These are phyloP conservation scores for Cephus spinipes DNA, from an alignment of 2,888 invertebrate species.

Conservation along the genomic window DNA sequence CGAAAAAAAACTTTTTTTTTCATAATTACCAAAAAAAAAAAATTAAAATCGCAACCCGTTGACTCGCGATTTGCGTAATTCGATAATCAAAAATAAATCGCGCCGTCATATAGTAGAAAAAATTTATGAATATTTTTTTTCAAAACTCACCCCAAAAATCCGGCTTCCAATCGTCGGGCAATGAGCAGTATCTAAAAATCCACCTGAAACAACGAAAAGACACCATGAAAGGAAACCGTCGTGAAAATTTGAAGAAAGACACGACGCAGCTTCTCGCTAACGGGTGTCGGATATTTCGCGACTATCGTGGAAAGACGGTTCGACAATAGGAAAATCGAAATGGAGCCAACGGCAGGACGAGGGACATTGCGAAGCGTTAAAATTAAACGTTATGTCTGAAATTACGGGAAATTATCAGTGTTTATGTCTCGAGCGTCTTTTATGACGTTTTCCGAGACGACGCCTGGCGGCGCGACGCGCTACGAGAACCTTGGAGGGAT, in stretches of 20 bases:
- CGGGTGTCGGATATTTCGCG: not conserved
- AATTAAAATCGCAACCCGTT: too few species aligned
- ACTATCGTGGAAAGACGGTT: too few species aligned
- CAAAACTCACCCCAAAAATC: too few species aligned
- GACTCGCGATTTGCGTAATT: too few species aligned
- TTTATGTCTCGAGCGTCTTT: slow-evolving; percentile 38
- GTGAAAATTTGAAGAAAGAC: slow-evolving; percentile 19
- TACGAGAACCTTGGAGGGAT: slow-evolving; percentile 13
- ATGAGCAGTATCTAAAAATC: slow-evolving; percentile 13
- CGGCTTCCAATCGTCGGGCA: not conserved
- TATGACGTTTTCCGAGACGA: slow-evolving; percentile 30
- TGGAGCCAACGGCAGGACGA: not conserved
- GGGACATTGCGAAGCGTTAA: slow-evolving; percentile 31
- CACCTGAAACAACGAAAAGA: slow-evolving; percentile 18
- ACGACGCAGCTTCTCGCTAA: not conserved
- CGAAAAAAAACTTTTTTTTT: too few species aligned
- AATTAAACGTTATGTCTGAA: slow-evolving; percentile 47
- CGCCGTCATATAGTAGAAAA: too few species aligned
- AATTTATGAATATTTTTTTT: too few species aligned
- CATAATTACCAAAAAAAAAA: too few species aligned
- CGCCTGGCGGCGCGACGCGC: slow-evolving; percentile 18
- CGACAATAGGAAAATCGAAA: slow-evolving; percentile 8
- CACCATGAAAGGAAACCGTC: not conserved
- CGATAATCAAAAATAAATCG: too few species aligned
- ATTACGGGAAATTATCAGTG: slow-evolving; percentile 52